These are phyloP conservation scores for Cordilura impudica DNA, from an alignment of 2,888 invertebrate genomes.

Conservation along the genomic window DNA sequence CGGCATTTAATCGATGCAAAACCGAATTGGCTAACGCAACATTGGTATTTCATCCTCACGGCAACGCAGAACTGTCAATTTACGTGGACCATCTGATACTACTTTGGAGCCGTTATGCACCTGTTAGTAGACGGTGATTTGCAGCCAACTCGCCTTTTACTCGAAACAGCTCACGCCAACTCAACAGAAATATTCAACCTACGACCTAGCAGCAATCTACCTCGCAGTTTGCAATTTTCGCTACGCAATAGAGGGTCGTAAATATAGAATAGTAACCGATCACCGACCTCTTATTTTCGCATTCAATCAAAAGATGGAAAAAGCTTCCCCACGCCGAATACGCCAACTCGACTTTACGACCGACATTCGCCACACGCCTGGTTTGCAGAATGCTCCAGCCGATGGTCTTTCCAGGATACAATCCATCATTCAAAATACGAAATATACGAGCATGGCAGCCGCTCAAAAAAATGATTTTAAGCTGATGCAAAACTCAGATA, in stretches of 20 bases:
- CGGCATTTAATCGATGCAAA: constrained; percentile 52
- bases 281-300: constrained; percentile 12
- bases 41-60: no score
- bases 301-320: constrained; percentile 14
- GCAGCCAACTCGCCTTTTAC: constrained; percentile 60
- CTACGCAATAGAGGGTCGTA: neutral
- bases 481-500: constrained; percentile 9
- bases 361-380: constrained; percentile 14
- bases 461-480: neutral
- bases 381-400: neutral
- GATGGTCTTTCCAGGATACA: constrained; percentile 4
- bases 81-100: constrained; percentile 52
- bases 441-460: constrained; percentile 62
- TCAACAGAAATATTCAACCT: no score
- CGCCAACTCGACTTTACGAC: neutral
- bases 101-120: no score
- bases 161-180: neutral
- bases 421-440: constrained; percentile 39
- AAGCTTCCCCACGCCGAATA: constrained; percentile 10
- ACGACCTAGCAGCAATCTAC: constrained; percentile 4
- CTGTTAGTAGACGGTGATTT: constrained; percentile 35
- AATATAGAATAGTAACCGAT: neutral
- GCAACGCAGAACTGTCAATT: constrained; percentile 22
- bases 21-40: no score
- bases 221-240: constrained; percentile 16